Conservation (phyloP, 2,888 invertebrate species). For the Drosophila diplacantha region DNA sequence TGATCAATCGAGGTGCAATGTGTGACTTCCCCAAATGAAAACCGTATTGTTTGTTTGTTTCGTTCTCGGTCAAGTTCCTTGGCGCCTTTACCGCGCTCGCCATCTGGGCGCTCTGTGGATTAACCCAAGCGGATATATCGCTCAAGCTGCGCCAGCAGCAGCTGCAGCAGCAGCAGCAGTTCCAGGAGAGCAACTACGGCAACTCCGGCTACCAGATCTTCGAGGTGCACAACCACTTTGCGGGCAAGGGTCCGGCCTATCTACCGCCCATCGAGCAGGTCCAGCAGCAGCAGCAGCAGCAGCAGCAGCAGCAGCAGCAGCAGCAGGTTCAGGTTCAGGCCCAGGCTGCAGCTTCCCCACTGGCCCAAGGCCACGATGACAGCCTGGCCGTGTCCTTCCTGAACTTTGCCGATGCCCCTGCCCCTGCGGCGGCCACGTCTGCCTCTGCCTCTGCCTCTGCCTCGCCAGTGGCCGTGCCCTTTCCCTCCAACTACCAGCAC, state of each 20-base stretch:
- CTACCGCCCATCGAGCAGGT: no score
- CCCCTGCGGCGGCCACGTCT: not conserved
- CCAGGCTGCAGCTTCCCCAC: conserved; percentile 2
- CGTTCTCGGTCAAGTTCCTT: conserved; percentile 47
- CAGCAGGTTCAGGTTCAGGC: conserved; percentile 46
- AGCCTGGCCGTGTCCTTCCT: conserved; percentile 63
- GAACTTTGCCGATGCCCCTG: conserved; percentile 45
- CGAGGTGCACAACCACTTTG: conserved; percentile 68
- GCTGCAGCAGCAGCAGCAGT: conserved; percentile 39
- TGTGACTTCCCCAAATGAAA: conserved; percentile 7
- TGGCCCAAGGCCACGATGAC: conserved; percentile 50
- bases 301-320: not conserved
- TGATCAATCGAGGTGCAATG: not conserved
- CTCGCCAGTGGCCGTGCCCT: conserved; percentile 52
- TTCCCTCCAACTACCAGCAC: conserved; percentile 66
- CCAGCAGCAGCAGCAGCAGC: conserved; percentile 17
- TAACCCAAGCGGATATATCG: conserved; percentile 62
- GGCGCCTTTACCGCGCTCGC: conserved; percentile 56
- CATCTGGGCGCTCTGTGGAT: conserved; percentile 47
- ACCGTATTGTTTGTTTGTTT: conserved; percentile 19
- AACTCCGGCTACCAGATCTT: conserved; percentile 67
- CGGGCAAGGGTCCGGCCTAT: conserved; percentile 42
- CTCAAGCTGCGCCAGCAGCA: conserved; percentile 48
- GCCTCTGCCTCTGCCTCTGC: conserved; percentile 35
- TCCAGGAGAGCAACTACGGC: conserved; percentile 64